Evolutionary conservation across 2,888 invertebrate species (phyloP).

Genomic region (Dysmachus trigonus): DNA sequence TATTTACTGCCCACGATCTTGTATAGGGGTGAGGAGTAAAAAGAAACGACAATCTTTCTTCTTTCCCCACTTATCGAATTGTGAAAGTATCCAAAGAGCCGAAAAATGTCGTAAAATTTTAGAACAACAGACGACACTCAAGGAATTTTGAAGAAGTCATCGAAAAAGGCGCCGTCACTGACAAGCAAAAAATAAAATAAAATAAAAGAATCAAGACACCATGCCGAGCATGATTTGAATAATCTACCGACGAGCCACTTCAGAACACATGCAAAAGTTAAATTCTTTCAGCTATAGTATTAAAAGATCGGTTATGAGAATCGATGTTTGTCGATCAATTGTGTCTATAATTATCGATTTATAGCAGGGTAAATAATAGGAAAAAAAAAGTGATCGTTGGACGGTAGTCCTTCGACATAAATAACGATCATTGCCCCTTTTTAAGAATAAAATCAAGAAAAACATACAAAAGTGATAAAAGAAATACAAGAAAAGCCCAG

Average conservation of each 20-base stretch:
- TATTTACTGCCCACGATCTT: not conserved
- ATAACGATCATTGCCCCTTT: not conserved
- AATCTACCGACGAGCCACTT: not conserved
- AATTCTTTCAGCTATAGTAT: not conserved
- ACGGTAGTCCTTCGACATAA: constrained; percentile 4
- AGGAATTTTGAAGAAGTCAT: constrained; percentile 7
- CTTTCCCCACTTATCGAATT: not conserved
- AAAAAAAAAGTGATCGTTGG: not conserved
- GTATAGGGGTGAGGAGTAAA: not conserved
- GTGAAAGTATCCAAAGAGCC: not conserved
- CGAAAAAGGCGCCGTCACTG: constrained; percentile 9
- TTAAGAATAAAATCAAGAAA: not conserved
- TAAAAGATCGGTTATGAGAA: not conserved
- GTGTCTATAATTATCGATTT: constrained; percentile 24
- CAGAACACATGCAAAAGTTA: not conserved
- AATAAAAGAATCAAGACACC: not conserved
- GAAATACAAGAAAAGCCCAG: not conserved
- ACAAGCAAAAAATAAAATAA: not conserved
- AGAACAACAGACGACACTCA: constrained; percentile 18
- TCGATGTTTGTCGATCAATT: not conserved
- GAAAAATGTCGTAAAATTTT: constrained; percentile 23
- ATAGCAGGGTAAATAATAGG: not conserved
- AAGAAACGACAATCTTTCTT: not conserved
- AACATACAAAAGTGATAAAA: not conserved
- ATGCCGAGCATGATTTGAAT: constrained; percentile 29